Conservation (phyloP, 2,797 vertebrate genomes). For the Pyrocephalus nanus region DNA sequence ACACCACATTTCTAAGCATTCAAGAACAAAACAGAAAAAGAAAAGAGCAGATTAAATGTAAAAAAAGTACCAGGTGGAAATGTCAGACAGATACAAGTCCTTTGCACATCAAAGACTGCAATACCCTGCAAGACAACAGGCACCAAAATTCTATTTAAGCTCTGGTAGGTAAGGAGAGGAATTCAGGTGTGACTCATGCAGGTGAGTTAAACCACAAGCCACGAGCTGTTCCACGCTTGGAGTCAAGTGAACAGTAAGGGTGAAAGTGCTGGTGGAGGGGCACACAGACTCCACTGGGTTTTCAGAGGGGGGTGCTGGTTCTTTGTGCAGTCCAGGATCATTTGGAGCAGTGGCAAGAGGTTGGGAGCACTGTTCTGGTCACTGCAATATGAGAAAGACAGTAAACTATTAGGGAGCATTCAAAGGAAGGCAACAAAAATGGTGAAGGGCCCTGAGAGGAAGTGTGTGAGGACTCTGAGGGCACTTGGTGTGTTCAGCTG, state of each 20-base stretch:
- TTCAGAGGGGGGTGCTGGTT: neutral
- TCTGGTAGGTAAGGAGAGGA: neutral
- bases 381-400: neutral
- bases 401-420: neutral
- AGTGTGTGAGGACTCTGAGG: neutral
- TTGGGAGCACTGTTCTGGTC: neutral
- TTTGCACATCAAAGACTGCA: slow-evolving; percentile 19
- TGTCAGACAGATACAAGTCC: neutral
- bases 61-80: neutral
- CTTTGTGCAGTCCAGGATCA: neutral
- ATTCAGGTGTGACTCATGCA: neutral
- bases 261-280: neutral
- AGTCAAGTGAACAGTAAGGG: neutral
- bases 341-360: neutral
- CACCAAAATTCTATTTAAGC: neutral
- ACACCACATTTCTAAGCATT: neutral
- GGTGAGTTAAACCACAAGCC: neutral
- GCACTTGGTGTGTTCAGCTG: neutral
- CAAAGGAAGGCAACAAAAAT: neutral
- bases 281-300: neutral
- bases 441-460: neutral
- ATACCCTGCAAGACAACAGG: neutral
- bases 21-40: neutral
- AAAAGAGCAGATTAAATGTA: neutral
- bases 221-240: neutral